Evolutionary conservation across 37 sponge, comb jelly and placozoan genomes (phyloP).

Genomic region (Beroe ovata): DNA sequence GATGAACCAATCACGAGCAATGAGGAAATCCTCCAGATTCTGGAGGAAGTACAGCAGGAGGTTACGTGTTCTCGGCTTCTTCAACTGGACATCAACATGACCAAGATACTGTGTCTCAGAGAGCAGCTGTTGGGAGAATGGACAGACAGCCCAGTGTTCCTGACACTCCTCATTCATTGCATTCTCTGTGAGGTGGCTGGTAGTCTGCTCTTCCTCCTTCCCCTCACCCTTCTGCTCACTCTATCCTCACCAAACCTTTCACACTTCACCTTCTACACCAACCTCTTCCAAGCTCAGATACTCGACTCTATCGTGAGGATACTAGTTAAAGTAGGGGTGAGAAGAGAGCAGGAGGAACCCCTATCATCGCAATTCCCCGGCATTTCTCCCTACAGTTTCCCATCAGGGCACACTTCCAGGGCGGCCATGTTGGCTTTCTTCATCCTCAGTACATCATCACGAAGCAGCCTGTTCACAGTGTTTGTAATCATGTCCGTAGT

Average conservation of each 20-base stretch:
- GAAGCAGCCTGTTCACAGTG: background rate
- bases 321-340: background rate
- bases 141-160: background rate
- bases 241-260: background rate
- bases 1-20: background rate
- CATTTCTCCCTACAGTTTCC: slow-evolving; percentile 12
- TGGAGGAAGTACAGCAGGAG: background rate
- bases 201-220: background rate
- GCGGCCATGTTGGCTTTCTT: background rate
- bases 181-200: slow-evolving; percentile 12
- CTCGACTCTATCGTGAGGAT: background rate
- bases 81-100: background rate
- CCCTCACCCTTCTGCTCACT: background rate
- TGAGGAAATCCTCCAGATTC: background rate
- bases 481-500: background rate
- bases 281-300: background rate
- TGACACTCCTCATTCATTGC: background rate
- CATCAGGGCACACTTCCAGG: slow-evolving; percentile 45
- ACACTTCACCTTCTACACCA: background rate
- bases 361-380: background rate
- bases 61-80: background rate
- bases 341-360: background rate
- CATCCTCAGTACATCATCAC: background rate
- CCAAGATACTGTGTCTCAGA: background rate
- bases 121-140: background rate